Evolutionary conservation across 2,797 vertebrate species (phyloP), one percentile per base, ranked within the genome.

Genomic region (Pogonophryne albipinna): DNA sequence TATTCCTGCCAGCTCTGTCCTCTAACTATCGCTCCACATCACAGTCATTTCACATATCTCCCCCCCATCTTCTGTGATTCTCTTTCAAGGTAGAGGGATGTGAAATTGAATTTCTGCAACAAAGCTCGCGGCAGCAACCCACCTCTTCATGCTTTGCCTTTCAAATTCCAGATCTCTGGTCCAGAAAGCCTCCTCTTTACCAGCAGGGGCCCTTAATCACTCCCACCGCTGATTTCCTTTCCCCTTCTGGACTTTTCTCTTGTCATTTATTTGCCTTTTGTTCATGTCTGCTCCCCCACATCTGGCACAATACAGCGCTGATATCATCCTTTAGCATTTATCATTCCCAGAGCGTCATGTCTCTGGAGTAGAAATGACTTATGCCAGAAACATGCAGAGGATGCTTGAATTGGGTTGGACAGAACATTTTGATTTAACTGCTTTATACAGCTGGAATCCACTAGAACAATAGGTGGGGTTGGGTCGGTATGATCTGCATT

Each of bases 101-200:
- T 89, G 78, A 82, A 90, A 88, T 78, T 78, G 66, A 86, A 87
- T 81, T 77, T 64, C 65, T 80, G 73, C 80, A 85, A 77, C 77
- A 82, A 84, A 82, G 78, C 79, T 72, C 79, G 71, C 76, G 80
- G 75, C 84, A 74, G 60, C 62, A 64, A 68, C 69, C 68, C 61
- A 50, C 76, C 71, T 38, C 8, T 82, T 82, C 71, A 82, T 49
- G 72, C 64, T 69, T 13, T 76, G 55, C 12, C 20, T 84, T 88
- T 88, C 31, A 84, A 76, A 84, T 86, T 74, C 71, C 59, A 75
- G 64, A 69, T 80, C 65, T 76, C 42, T 57, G 58, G 69, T 84
- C 58, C 71, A 79, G 34, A 52, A 68, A 78, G 19, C 65, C 42
- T 66, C 66, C 49, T 81, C 61, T 73, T 45, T 49, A 64, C 27